These are phyloP conservation scores for Nothoprocta pentlandii DNA, from an alignment of 2,113 vertebrate species.

Conservation along the genomic window DNA sequence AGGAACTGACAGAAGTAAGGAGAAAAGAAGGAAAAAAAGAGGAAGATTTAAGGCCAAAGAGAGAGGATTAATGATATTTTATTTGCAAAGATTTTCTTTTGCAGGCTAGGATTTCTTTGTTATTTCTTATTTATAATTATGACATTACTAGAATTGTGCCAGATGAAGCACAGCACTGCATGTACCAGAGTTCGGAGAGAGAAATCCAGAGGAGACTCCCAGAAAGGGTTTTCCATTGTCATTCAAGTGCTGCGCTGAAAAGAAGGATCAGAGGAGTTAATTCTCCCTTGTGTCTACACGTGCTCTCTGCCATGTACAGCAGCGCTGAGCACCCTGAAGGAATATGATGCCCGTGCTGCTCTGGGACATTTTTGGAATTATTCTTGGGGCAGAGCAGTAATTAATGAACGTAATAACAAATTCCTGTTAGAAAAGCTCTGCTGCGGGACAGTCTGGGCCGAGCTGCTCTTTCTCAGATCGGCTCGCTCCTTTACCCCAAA, in stretches of 20 bases:
- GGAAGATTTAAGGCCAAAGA: not conserved
- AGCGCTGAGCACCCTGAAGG: not conserved
- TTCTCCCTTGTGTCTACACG: not conserved
- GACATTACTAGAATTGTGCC: not conserved
- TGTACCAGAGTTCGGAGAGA: not conserved
- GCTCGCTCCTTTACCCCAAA: not conserved
- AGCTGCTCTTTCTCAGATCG: not conserved
- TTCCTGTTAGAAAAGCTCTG: not conserved
- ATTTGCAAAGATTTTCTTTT: not conserved
- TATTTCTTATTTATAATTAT: not conserved
- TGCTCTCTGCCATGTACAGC: not conserved
- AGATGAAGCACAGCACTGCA: fast-evolving
- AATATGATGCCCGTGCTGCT: not conserved
- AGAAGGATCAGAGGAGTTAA: not conserved
- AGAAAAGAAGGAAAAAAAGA: not conserved
- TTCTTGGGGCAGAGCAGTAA: not conserved
- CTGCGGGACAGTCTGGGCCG: not conserved
- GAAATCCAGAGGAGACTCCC: not conserved
- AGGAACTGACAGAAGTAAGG: not conserved
- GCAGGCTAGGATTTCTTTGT: not conserved
- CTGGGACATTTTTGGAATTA: not conserved
- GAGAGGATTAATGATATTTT: not conserved
- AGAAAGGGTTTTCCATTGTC: not conserved
- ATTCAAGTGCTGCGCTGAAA: not conserved
- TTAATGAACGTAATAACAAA: conserved; percentile 37